Conservation (phyloP, 1,140 invertebrate genomes). For the Xylocopa sonorina region DNA sequence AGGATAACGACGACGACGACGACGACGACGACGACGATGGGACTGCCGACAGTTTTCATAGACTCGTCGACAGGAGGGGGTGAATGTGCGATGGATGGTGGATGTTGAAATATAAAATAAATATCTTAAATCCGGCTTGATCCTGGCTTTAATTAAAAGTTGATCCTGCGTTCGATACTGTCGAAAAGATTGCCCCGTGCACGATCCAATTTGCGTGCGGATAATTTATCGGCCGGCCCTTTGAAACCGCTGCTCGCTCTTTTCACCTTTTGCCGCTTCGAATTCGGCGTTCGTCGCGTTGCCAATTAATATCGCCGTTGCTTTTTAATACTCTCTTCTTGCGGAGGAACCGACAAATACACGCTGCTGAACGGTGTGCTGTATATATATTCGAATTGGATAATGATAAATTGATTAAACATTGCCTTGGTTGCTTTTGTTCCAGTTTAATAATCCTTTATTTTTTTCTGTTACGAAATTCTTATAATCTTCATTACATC, state of each 20-base stretch:
- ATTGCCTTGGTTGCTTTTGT: too few relatives aligned
- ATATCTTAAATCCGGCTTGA: slow-evolving; percentile 73
- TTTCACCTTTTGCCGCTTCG: background rate
- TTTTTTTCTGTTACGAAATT: too few relatives aligned
- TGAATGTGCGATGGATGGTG: too few relatives aligned
- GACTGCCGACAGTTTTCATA: slow-evolving; percentile 61
- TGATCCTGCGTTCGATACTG: slow-evolving; percentile 70
- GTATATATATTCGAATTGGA: too few relatives aligned
- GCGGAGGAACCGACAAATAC: background rate
- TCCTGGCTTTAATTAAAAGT: slow-evolving; percentile 77
- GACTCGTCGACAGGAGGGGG: slow-evolving; percentile 56
- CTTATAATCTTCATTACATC: too few relatives aligned
- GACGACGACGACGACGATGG: background rate
- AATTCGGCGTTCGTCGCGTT: background rate
- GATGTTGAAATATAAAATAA: slow-evolving; percentile 75
- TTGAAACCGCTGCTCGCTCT: background rate
- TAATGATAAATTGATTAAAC: too few relatives aligned
- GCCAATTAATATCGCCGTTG: background rate
- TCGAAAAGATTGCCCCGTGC: slow-evolving; percentile 59
- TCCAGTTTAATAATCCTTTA: too few relatives aligned
- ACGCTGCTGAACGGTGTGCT: background rate
- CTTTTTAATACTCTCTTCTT: background rate
- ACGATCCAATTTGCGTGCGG: slow-evolving; percentile 63
- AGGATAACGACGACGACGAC: too few relatives aligned
- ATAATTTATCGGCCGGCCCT: slow-evolving; percentile 62